Evolutionary conservation across 2,888 invertebrate genomes (phyloP), one percentile per base, ranked within the genome.

Genomic region (Apodemia arnacis): DNA sequence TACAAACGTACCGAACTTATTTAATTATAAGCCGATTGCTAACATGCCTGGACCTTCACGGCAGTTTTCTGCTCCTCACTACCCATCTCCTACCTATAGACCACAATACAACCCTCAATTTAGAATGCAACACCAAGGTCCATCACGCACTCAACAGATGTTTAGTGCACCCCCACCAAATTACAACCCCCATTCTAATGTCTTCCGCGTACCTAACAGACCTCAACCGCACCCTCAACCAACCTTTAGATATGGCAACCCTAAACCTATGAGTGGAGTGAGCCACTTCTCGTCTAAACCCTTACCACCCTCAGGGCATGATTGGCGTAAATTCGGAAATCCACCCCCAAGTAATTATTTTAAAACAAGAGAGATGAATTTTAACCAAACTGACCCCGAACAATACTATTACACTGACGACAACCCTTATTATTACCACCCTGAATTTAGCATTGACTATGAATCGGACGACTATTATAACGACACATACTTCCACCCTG

Each of bases 331-430:
- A 72, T 80, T 49, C 2, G 92, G 91, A 0, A 93, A 93, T 77
- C 91, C 93, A 24, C 90, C 91, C 2, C 92, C 90, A 0, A 82
- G 73, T 24, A 91, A 93, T 41, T 92, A 94, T 82, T 93, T 93
- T 83, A 91, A 93, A 83, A 83, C 87, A 15, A 74, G 87, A 0
- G 92, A 93, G 70, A 59, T 91, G 24, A 92, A 94, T 83, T 82
- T 89, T 31, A 91, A 89, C 70, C 75, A 91, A 31, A 15, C n/a
- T 21, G 75, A 38, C 31, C 49, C 75, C 41, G 76, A 76, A 15
- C 21, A 72, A 27, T 72, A 73, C 27, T 69, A 74, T 66, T 80
- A 80, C 66, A 24, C 63, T 15, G 44, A 75, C 8, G 63, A 44
- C 11, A 44, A 13, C 44, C 44, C 11, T 44, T 4, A 44, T 13